phyloP scores from a whole-genome alignment of 2,888 invertebrate species.

The Rhimphoctona megacephalus region DNA sequence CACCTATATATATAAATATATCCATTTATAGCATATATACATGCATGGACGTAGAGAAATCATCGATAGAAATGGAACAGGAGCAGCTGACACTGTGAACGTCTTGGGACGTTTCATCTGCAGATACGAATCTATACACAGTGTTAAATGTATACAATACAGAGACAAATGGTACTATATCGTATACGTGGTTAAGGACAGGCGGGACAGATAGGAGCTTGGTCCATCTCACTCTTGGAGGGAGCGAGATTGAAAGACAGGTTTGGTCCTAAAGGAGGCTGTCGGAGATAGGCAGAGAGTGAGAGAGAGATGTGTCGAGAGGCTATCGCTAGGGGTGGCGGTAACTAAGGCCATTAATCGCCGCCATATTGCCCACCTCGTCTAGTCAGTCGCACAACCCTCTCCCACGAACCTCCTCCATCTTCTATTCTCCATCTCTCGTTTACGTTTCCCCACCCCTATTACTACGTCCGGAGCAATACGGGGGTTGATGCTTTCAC shows the following conservation, averaged over 20 bases:
- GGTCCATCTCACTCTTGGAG: conserved; percentile 41
- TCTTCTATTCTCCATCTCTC: conserved; percentile 22
- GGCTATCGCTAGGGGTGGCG: conserved; percentile 67
- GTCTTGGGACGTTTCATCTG: conserved; percentile 57
- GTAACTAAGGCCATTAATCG: conserved; percentile 81
- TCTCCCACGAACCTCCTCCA: conserved; percentile 39
- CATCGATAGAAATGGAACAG: conserved; percentile 12
- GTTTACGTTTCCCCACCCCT: conserved; percentile 31
- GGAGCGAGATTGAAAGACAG: conserved; percentile 48
- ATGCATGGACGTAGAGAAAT: neutral
- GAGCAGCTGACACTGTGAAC: conserved; percentile 49
- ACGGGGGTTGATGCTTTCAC: conserved; percentile 53
- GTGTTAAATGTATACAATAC: conserved; percentile 20
- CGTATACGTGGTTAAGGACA: conserved; percentile 52
- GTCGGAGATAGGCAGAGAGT: conserved; percentile 16
- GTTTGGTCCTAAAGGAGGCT: conserved; percentile 27
- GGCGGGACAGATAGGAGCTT: conserved; percentile 49
- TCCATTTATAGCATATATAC: too few relatives aligned
- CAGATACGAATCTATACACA: conserved; percentile 38
- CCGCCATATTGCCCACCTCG: conserved; percentile 79
- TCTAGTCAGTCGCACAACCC: conserved; percentile 76
- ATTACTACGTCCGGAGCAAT: conserved; percentile 39
- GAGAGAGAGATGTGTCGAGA: conserved; percentile 57
- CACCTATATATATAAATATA: neutral
- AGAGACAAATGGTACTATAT: conserved; percentile 40